Evolutionary conservation across 2,797 vertebrate genomes (phyloP).

Genomic region (Avahi laniger): DNA sequence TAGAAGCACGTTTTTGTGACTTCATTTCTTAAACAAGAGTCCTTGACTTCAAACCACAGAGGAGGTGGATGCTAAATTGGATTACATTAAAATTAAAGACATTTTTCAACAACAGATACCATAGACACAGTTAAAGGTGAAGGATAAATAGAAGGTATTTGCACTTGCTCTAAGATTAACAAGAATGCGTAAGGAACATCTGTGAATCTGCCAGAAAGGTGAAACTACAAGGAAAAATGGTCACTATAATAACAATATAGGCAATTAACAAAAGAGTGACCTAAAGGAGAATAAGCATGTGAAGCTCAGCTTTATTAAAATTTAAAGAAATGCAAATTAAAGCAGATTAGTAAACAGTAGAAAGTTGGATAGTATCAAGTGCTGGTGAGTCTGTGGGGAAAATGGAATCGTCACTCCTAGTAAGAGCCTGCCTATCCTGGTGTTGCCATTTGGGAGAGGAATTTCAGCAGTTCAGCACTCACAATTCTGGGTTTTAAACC

Average conservation of each 20-base stretch:
- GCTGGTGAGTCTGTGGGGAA: neutral
- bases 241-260: neutral
- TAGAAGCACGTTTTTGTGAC: neutral
- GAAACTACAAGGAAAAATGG: neutral
- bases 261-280: neutral
- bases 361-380: slow-evolving; percentile 4
- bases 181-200: neutral
- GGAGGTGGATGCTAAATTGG: neutral
- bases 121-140: neutral
- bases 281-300: neutral
- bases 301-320: neutral
- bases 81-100: neutral
- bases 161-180: neutral
- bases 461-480: neutral
- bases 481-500: neutral
- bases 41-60: neutral
- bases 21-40: slow-evolving; percentile 4
- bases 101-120: neutral
- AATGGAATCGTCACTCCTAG: neutral
- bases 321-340: neutral
- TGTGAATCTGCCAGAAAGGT: neutral
- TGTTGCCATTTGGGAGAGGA: neutral
- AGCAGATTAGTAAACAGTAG: neutral
- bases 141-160: neutral
- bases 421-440: neutral